A percentile compares a stretch with the other conserved stretches of the same genome.
phyloP scores from a whole-genome alignment of 1,140 invertebrate genomes.

The Hylyphantes graminicola region DNA sequence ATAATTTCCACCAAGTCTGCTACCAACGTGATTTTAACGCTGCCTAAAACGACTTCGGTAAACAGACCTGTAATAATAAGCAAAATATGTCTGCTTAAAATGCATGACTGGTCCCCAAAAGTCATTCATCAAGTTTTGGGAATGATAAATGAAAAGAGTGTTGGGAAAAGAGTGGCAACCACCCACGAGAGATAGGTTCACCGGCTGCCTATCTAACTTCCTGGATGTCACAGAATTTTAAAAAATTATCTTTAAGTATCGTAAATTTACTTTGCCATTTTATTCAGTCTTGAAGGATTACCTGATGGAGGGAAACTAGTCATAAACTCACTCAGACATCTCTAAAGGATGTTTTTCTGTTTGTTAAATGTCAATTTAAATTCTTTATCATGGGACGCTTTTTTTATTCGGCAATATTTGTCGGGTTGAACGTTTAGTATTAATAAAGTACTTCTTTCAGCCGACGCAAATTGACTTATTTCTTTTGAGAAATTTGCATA shows the following conservation, averaged over 20 bases:
- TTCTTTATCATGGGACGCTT: no score
- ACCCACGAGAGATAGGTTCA: conserved; percentile 40
- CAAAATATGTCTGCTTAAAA: conserved; percentile 36
- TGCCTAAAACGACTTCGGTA: background rate
- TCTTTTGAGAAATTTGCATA: no score
- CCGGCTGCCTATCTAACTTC: conserved; percentile 30
- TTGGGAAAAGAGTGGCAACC: conserved; percentile 32
- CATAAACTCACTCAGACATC: conserved; percentile 5
- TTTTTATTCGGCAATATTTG: no score
- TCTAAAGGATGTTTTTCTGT: no score
- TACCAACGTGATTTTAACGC: conserved; percentile 9
- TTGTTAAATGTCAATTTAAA: no score
- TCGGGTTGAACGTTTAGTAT: no score
- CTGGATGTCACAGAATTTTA: conserved; percentile 49
- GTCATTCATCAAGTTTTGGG: conserved; percentile 44
- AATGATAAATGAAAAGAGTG: conserved; percentile 42
- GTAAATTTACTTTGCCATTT: conserved; percentile 12
- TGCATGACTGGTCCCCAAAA: conserved; percentile 15
- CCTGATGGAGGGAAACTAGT: conserved; percentile 14
- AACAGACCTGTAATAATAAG: conserved; percentile 4
- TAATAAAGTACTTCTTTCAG: no score
- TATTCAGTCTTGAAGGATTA: conserved; percentile 9
- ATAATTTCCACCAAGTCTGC: background rate
- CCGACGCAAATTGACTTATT: no score
- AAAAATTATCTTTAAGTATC: conserved; percentile 33